Conservation (phyloP, 1,140 invertebrate genomes). For the Ostrea denselamellosa region DNA sequence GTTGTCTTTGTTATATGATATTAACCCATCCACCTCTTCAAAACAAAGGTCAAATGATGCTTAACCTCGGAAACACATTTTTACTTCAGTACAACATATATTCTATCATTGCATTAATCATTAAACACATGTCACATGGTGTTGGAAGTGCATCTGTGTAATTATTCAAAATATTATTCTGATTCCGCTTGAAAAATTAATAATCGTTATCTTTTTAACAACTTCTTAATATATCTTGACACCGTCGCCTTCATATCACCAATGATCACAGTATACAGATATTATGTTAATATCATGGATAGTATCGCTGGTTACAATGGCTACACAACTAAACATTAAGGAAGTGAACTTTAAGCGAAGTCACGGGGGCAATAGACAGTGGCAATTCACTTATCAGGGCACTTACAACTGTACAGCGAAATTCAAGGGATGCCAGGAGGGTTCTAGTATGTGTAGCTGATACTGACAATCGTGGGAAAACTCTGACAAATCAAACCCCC, state of each 20-base stretch:
- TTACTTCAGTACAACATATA: too few relatives aligned
- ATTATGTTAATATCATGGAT: not conserved
- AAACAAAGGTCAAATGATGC: not conserved
- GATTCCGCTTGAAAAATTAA: too few relatives aligned
- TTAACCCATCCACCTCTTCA: not conserved
- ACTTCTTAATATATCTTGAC: too few relatives aligned
- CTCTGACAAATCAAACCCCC: not conserved
- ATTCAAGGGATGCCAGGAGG: not conserved
- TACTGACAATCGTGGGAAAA: slow-evolving; percentile 24
- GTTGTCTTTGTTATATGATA: not conserved
- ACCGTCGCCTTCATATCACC: too few relatives aligned
- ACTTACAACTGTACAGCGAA: slow-evolving; percentile 6
- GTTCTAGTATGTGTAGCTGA: not conserved
- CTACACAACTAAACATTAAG: not conserved
- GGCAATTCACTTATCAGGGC: not conserved
- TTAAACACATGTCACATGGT: too few relatives aligned
- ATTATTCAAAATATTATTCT: too few relatives aligned
- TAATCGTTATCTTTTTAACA: too few relatives aligned
- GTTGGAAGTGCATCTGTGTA: too few relatives aligned
- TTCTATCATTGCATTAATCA: too few relatives aligned
- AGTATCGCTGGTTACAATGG: not conserved
- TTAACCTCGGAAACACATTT: too few relatives aligned
- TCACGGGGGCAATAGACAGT: not conserved
- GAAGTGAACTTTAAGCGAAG: not conserved
- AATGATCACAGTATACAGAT: not conserved